A percentile compares a stretch with the other conserved stretches of the same genome.
Evolutionary conservation across 2,888 invertebrate species (phyloP).

Genomic region (Brachypalpus laphriformis): DNA sequence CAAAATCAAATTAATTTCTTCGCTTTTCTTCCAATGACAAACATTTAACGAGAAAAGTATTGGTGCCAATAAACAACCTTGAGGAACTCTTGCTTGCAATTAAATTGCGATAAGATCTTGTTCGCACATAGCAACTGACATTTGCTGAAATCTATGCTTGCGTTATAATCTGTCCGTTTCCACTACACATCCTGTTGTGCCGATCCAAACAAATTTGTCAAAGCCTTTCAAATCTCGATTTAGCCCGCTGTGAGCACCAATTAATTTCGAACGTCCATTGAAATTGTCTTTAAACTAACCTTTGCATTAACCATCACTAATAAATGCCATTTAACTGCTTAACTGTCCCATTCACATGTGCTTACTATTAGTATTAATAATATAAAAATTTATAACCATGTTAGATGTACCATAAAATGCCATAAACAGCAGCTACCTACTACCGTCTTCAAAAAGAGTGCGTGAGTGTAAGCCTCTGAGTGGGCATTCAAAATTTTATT

Average conservation of each 20-base stretch:
- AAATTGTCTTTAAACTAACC: background rate
- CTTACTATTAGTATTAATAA: background rate
- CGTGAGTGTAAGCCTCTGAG: background rate
- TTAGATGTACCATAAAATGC: constrained; percentile 13
- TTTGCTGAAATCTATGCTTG: background rate
- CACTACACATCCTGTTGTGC: background rate
- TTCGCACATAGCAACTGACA: background rate
- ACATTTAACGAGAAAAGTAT: background rate
- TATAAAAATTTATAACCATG: constrained; percentile 5
- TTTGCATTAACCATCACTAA: background rate
- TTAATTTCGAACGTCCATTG: background rate
- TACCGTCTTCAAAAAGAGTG: background rate
- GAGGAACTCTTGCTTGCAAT: background rate
- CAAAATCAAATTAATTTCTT: too few relatives aligned
- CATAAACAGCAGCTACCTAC: background rate
- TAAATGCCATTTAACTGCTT: constrained; percentile 1
- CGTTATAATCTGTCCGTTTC: background rate
- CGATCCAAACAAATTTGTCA: background rate
- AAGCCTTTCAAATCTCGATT: background rate
- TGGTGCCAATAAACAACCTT: background rate
- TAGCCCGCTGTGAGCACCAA: background rate
- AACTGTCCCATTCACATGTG: background rate
- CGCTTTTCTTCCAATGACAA: too few relatives aligned
- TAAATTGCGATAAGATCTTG: background rate
- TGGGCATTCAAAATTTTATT: constrained; percentile 9